Evolutionary conservation across 2,888 invertebrate species (phyloP).

Genomic region (Liposcelis brunnea): DNA sequence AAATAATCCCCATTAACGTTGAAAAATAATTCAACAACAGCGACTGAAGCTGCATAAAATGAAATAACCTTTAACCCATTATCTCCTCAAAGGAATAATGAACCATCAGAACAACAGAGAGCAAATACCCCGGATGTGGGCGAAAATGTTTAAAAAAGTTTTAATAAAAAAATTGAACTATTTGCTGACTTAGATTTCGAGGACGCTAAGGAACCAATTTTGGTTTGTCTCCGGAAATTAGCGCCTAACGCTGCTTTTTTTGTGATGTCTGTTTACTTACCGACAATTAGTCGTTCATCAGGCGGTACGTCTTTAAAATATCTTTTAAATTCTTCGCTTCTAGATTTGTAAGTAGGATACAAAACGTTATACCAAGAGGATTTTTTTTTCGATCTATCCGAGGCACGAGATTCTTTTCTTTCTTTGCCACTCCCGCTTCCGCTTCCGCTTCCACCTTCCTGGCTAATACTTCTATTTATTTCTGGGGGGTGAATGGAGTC

Average conservation of each 20-base stretch:
- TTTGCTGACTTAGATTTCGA: too few relatives aligned
- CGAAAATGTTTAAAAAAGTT: too few relatives aligned
- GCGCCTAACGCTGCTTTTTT: not conserved
- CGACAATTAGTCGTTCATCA: constrained; percentile 83
- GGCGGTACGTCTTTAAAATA: constrained; percentile 82
- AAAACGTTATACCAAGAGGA: constrained; percentile 73
- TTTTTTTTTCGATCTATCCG: constrained; percentile 45
- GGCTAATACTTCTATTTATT: constrained; percentile 15
- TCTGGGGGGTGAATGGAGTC: constrained; percentile 8
- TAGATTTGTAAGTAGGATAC: constrained; percentile 85
- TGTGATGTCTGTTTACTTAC: constrained; percentile 33
- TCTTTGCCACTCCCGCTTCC: constrained; percentile 16
- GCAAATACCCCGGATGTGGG: too few relatives aligned
- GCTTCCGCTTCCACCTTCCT: constrained; percentile 11
- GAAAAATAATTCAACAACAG: too few relatives aligned
- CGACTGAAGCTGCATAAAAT: too few relatives aligned
- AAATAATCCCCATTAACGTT: too few relatives aligned
- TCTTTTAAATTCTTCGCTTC: constrained; percentile 80
- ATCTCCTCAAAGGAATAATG: too few relatives aligned
- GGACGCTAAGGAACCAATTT: too few relatives aligned
- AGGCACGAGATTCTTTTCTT: constrained; percentile 28
- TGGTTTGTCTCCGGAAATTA: too few relatives aligned
- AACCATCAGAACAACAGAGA: too few relatives aligned
- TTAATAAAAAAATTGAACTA: too few relatives aligned
- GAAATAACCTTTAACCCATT: too few relatives aligned